These are phyloP conservation scores for silkworm (Bombyx mori) DNA, from an alignment of 1,140 invertebrate genomes.

Conservation along the genomic window DNA sequence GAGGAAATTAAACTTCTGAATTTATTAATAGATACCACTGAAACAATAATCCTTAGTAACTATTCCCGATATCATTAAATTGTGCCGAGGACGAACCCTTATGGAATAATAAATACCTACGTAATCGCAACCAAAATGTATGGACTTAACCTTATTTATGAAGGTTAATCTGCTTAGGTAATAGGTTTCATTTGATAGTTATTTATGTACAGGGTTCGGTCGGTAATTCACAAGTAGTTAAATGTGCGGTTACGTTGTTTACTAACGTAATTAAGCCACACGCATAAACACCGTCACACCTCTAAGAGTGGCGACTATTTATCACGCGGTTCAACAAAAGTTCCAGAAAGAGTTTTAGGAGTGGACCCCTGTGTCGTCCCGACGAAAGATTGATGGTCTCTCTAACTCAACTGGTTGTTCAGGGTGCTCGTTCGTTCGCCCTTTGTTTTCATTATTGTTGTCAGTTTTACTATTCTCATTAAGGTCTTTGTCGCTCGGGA, in stretches of 20 bases:
- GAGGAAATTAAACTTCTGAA: conserved; percentile 42
- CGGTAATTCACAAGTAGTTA: too few relatives aligned
- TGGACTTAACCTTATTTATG: conserved; percentile 6
- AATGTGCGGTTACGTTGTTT: background rate
- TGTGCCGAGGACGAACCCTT: background rate
- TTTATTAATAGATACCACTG: conserved; percentile 22
- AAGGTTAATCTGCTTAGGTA: background rate
- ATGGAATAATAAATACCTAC: conserved; percentile 9
- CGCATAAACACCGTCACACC: conserved; percentile 12
- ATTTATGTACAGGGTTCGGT: too few relatives aligned
- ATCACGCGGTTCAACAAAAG: conserved; percentile 42
- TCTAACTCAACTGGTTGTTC: conserved; percentile 34
- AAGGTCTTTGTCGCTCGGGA: conserved; percentile 19
- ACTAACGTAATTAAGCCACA: conserved; percentile 5
- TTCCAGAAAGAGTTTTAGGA: conserved; percentile 45
- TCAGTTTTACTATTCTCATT: conserved; percentile 36
- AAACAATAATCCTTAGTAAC: conserved; percentile 32
- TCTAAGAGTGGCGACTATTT: conserved; percentile 37
- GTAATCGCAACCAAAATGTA: conserved; percentile 11
- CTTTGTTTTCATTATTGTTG: conserved; percentile 38
- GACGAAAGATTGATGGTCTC: conserved; percentile 49
- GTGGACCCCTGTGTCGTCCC: conserved; percentile 43
- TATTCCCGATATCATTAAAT: conserved; percentile 16
- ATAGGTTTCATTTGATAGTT: too few relatives aligned
- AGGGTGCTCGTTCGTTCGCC: conserved; percentile 27